Evolutionary conservation across 2,797 vertebrate genomes (phyloP).

Genomic region (Sebastes cheni): DNA sequence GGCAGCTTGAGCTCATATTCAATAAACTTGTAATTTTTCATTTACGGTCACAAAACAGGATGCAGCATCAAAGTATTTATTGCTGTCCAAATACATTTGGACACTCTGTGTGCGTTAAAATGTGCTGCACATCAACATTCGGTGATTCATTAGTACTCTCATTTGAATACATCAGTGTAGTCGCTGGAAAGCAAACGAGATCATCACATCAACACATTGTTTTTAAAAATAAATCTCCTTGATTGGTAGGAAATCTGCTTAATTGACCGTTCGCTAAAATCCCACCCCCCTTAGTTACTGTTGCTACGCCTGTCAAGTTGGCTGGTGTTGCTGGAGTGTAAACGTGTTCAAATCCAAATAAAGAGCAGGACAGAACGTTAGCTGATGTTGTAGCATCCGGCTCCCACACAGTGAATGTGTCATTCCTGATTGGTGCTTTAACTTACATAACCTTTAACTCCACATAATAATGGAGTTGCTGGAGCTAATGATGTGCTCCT

Average conservation of each 20-base stretch:
- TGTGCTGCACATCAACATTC: constrained; percentile 6
- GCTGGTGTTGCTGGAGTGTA: background rate
- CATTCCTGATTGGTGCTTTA: background rate
- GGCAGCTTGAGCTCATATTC: constrained; percentile 1
- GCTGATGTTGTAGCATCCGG: background rate
- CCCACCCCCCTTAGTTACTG: background rate
- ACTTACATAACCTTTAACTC: background rate
- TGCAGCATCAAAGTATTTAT: background rate
- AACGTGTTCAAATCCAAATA: background rate
- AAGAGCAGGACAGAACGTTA: background rate
- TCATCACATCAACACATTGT: constrained; percentile 4
- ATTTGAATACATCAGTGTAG: constrained; percentile 19
- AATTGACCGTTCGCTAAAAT: background rate
- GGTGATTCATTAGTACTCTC: constrained; percentile 24
- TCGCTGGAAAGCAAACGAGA: constrained; percentile 22
- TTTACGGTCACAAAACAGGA: constrained; percentile 5
- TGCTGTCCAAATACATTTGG: background rate
- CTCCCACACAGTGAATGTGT: background rate
- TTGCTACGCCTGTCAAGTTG: background rate
- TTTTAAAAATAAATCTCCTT: background rate
- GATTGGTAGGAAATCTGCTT: constrained; percentile 22
- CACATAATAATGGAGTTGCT: too few species aligned
- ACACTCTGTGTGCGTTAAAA: constrained; percentile 11
- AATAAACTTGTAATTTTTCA: constrained; percentile 16
- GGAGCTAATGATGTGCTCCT: too few species aligned